phyloP scores from a whole-genome alignment of 1,140 invertebrate genomes.

The Drosophila quadrilineata region DNA sequence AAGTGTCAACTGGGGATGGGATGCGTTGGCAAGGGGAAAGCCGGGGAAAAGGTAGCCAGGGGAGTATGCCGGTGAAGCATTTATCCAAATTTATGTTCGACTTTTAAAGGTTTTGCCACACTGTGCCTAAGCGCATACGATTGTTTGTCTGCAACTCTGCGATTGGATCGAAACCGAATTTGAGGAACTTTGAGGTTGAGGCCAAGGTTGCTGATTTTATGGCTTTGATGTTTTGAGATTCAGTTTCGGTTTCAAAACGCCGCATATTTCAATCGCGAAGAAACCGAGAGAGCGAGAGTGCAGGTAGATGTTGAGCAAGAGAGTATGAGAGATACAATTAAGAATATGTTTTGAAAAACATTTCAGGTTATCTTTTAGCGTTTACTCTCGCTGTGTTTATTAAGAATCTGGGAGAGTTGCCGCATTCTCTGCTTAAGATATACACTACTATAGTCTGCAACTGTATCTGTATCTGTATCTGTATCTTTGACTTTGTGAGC shows the following conservation, averaged over 20 bases:
- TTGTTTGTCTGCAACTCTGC: constrained; percentile 45
- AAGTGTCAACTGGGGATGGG: neutral
- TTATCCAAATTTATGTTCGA: constrained; percentile 16
- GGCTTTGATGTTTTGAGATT: constrained; percentile 18
- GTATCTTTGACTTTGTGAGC: constrained; percentile 3
- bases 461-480: constrained; percentile 6
- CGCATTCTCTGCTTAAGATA: constrained; percentile 41
- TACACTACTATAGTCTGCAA: constrained; percentile 16
- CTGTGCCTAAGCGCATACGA: constrained; percentile 39
- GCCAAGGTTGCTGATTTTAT: constrained; percentile 61
- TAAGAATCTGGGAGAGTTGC: too few relatives aligned
- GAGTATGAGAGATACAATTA: constrained; percentile 27
- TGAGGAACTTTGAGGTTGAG: too few relatives aligned
- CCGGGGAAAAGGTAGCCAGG: neutral
- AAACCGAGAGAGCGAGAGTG: constrained; percentile 15
- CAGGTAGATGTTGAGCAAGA: constrained; percentile 47
- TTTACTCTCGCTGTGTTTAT: too few relatives aligned
- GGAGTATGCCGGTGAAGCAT: neutral
- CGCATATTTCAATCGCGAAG: constrained; percentile 28
- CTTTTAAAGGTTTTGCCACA: constrained; percentile 41
- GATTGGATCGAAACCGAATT: constrained; percentile 19
- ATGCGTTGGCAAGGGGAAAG: neutral
- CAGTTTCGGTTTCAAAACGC: constrained; percentile 21
- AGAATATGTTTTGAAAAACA: too few relatives aligned
- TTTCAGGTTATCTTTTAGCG: constrained; percentile 49